Base-by-base conservation (phyloP, 2,113 vertebrate species). In the Nymphicus hollandicus region DNA sequence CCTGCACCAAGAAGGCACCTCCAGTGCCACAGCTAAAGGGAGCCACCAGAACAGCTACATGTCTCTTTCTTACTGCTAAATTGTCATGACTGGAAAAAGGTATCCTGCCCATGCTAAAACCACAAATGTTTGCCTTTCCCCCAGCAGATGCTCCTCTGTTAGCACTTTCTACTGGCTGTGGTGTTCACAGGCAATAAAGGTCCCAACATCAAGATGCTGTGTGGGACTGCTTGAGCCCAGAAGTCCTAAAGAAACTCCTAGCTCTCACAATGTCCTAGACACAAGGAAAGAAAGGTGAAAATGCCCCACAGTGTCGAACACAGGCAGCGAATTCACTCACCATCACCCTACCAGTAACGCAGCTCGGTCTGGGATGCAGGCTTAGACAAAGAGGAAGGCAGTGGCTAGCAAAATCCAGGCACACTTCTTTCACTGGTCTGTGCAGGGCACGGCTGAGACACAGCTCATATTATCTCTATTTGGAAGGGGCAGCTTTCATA, bases 151-250 rank as follows among this genome's bases (percentile, higher is more conserved):
- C 33, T 50, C 11, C 47, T 43, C 20, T 11, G 22, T 29, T 13
- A 33, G 33, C 49, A 27, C 44, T 50, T 66, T 27, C 47, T 11
- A 17, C 31, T 16, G 25, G 11, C 27, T 13, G 18, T 13, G 8
- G 14, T 52, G 43, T 31, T 63, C 47, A 37, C 1, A 0, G 37
- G 25, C 64, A 47, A 3, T 18, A 93, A 61, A 65, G 2, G 16
- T 65, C 52, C 63, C 73, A 80, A 31, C 15, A 37, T 47, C 25
- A 33, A 28, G 27, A n/a, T 28, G 33, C 41, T 46, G 25, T 8
- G 0, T 37, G 23, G 1, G 0, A n/a, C 3, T 1, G 16, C 33
- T 71, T 31, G n/a, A 71, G 15, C 27, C 23, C 35, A 16, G 8
- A 72, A 65, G 20, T 71, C 78, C 61, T 47, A 25, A 47, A 58